Conservation (phyloP, 2,888 invertebrate species). For the Catocala sponsa region DNA sequence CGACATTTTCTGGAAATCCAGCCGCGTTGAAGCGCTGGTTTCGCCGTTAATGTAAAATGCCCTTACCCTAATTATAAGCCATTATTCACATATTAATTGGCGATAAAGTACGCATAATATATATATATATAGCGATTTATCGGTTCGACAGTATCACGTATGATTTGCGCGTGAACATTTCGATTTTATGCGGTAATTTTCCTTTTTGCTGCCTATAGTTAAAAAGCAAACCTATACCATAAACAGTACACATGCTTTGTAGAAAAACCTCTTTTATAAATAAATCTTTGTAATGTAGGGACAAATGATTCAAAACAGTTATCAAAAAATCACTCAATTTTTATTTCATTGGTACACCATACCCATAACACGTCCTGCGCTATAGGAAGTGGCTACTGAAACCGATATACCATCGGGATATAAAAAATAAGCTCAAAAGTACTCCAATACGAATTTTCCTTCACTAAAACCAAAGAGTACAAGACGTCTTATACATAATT, state of each 20-base stretch:
- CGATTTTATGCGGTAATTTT: constrained; percentile 28
- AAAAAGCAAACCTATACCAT: not conserved
- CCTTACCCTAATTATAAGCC: constrained; percentile 49
- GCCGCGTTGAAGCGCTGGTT: constrained; percentile 5
- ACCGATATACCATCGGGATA: no score
- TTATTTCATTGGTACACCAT: no score
- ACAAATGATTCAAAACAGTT: no score
- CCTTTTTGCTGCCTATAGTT: not conserved
- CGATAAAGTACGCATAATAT: constrained; percentile 38
- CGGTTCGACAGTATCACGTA: constrained; percentile 20
- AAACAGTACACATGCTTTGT: not conserved
- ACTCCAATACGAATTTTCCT: no score
- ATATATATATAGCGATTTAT: constrained; percentile 25
- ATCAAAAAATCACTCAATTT: no score
- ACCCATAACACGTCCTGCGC: no score
- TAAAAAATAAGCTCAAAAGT: no score
- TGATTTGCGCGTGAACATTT: constrained; percentile 30
- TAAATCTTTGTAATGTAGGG: no score
- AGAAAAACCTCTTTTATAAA: no score
- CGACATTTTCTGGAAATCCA: constrained; percentile 9
- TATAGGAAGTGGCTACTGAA: no score
- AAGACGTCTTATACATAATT: not conserved
- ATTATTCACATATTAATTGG: constrained; percentile 42
- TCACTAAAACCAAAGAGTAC: no score
- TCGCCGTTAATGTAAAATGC: constrained; percentile 11